Evolutionary conservation across 2,797 vertebrate species (phyloP), one percentile per base, ranked within the genome.

Genomic region (Chelon labrosus): DNA sequence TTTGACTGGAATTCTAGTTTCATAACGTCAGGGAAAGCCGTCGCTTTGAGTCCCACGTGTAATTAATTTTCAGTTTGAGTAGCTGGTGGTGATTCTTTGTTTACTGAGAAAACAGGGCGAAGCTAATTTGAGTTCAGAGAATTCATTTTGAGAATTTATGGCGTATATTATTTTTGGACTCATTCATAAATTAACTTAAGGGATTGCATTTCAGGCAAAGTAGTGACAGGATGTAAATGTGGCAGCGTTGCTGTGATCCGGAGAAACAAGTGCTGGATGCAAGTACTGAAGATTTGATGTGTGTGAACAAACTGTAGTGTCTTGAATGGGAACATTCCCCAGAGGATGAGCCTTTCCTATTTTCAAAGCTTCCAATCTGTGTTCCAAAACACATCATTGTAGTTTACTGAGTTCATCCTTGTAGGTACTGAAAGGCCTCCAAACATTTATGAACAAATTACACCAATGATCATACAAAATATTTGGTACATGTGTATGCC

Each of bases 1-100:
- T 88, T 82, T 77, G 75, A 88, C 76, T 78, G 67, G 62, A 82
- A 88, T 85, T 88, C 77, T 61, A 80, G 44, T 72, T 64, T 79
- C 38, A 55, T 81, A 81, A 86, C 67, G 59, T 88, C 85, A 78
- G 47, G 57, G 75, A 75, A 77, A 79, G 27, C 59, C 17, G 60
- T 73, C 72, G 41, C 53, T 83, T 60, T 60, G 10, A 65, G 59
- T 72, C 85, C 67, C 70, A 73, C 61, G 41, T 75, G 80, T 68
- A 55, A 47, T 73, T 81, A 5, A 65, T 84, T 85, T 89, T 77
- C 56, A 47, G 51, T 77, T 79, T 69, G 62, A 83, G 82, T 63
- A 82, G 77, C 76, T 65, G 79, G 69, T 88, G 56, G 57, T 46
- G 75, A 75, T 41, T 57, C 72, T 87, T 80, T 89, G 85, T 88